These are phyloP conservation scores for Psilopogon haemacephalus DNA, from an alignment of 2,113 vertebrate species.

Conservation along the genomic window DNA sequence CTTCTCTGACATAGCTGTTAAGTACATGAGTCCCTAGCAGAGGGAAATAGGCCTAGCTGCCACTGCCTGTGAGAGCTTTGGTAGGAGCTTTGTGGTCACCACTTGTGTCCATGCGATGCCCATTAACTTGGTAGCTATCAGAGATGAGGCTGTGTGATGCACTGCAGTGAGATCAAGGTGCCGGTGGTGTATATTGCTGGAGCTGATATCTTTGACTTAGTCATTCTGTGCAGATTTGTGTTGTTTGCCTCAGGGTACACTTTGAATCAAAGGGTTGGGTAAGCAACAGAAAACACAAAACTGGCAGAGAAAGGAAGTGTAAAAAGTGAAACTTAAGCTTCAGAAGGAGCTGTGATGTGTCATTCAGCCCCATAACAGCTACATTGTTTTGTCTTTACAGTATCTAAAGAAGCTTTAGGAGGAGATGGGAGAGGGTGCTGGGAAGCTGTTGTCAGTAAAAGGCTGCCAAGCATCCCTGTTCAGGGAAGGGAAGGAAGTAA, in stretches of 20 bases:
- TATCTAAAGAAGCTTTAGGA: not conserved
- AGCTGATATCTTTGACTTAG: not conserved
- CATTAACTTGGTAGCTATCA: not conserved
- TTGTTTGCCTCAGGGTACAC: not conserved
- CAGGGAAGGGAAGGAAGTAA: not conserved
- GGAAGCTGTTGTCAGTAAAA: not conserved
- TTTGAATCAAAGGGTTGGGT: not conserved
- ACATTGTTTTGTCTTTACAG: accelerated
- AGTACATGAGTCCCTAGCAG: not conserved
- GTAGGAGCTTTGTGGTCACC: not conserved
- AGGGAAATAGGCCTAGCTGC: not conserved
- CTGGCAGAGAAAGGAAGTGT: not conserved
- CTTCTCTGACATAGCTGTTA: not conserved
- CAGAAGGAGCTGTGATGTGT: not conserved
- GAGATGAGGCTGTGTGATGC: not conserved
- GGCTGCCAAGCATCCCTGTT: not conserved
- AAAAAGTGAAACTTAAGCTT: not conserved
- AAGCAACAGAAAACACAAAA: not conserved
- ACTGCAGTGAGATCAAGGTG: not conserved
- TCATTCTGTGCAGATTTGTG: not conserved
- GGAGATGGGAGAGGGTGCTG: not conserved
- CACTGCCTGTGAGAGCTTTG: not conserved
- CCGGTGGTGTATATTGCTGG: not conserved
- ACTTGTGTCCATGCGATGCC: accelerated
- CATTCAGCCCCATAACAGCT: no score